A percentile compares a stretch with the other conserved stretches of the same genome.
Conservation (phyloP, 2,888 invertebrate species). For the Papilio demoleus region DNA sequence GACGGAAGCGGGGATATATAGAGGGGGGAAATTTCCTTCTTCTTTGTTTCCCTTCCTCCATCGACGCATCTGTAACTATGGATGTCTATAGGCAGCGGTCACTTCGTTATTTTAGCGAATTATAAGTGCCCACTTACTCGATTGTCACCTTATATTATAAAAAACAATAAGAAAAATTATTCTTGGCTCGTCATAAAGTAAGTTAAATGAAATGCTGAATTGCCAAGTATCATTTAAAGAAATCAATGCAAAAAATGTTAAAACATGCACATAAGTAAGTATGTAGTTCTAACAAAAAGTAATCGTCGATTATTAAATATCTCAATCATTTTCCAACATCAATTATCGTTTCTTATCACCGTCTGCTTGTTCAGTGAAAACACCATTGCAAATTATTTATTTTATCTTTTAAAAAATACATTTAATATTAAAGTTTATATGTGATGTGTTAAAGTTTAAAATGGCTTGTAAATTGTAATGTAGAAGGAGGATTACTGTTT, state of each 20-base stretch:
- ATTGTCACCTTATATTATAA: too few relatives aligned
- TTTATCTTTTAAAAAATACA: background rate
- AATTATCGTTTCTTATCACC: conserved; percentile 60
- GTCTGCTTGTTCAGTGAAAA: conserved; percentile 53
- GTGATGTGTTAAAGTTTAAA: background rate
- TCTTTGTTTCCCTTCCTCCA: too few relatives aligned
- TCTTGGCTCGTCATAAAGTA: too few relatives aligned
- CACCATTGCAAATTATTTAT: conserved; percentile 22
- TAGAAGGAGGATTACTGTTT: conserved; percentile 16
- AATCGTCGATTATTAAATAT: conserved; percentile 48
- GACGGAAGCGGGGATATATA: too few relatives aligned
- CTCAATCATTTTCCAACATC: conserved; percentile 63
- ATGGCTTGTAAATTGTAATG: background rate
- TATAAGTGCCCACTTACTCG: too few relatives aligned
- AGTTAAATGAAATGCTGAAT: background rate
- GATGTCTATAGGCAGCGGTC: too few relatives aligned
- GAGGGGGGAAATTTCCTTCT: too few relatives aligned
- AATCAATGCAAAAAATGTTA: conserved; percentile 22
- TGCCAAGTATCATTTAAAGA: conserved; percentile 12
- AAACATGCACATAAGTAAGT: conserved; percentile 1
- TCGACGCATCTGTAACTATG: too few relatives aligned
- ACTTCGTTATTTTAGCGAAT: too few relatives aligned
- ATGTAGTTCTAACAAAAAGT: conserved; percentile 28
- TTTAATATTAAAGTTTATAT: background rate
- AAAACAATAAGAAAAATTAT: too few relatives aligned